Conservation (phyloP, 2,797 vertebrate species). For the Fistularia commersonii region DNA sequence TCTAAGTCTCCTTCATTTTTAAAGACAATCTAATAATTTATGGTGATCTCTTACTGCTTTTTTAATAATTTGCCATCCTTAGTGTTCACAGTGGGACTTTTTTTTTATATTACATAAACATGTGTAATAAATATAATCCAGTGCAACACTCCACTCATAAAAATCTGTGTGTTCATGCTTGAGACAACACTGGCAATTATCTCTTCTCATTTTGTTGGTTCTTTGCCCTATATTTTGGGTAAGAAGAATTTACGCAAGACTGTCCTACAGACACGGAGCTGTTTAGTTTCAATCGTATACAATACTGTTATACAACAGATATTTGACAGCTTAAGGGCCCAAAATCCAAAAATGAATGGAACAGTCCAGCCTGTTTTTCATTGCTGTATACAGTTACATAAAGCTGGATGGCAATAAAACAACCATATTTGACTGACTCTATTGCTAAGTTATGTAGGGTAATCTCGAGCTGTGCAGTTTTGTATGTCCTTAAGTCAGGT, state of each 20-base stretch:
- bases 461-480: constrained; percentile 25
- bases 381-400: constrained; percentile 41
- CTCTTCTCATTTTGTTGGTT: not conserved
- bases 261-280: constrained; percentile 6
- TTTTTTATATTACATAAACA: too few species aligned
- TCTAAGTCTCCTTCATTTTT: too few species aligned
- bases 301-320: constrained; percentile 33
- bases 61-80: too few species aligned
- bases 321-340: constrained; percentile 22
- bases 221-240: not conserved
- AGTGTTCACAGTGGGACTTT: too few species aligned
- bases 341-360: constrained; percentile 8
- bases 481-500: constrained; percentile 11
- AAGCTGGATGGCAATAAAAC: constrained; percentile 31
- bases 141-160: too few species aligned
- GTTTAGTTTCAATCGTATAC: constrained; percentile 8
- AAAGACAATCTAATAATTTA: too few species aligned
- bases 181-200: too few species aligned
- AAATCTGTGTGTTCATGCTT: too few species aligned
- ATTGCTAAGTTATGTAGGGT: constrained; percentile 12
- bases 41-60: too few species aligned
- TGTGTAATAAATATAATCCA: too few species aligned
- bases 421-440: constrained; percentile 17
- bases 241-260: too few species aligned
- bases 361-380: constrained; percentile 31